A percentile compares a stretch with the other conserved stretches of the same genome.
Conservation (phyloP, 2,113 vertebrate genomes). For the Alectura lathami region DNA sequence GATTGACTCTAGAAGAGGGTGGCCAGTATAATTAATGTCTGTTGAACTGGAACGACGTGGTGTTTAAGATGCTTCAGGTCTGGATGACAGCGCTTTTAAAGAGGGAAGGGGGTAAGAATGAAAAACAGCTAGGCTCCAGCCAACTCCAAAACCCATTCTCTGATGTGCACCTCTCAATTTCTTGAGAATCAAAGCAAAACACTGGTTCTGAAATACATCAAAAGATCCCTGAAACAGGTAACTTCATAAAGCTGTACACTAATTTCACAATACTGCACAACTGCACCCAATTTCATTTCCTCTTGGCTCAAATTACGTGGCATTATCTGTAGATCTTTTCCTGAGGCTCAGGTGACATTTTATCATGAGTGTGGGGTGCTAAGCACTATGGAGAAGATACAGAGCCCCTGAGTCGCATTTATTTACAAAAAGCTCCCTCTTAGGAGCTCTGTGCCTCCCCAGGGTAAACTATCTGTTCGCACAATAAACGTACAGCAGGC, state of each 20-base stretch:
- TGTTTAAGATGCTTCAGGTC: not conserved
- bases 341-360: not conserved
- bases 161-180: not conserved
- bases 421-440: not conserved
- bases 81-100: not conserved
- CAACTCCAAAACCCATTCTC: not conserved
- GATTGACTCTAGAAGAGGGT: not conserved
- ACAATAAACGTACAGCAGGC: not conserved
- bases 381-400: not conserved
- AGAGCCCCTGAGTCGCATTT: not conserved
- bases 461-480: not conserved
- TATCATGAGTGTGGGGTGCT: not conserved
- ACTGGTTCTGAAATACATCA: not conserved
- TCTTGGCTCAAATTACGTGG: not conserved
- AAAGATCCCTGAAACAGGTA: not conserved
- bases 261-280: slow-evolving; percentile 14
- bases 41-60: not conserved
- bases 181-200: not conserved
- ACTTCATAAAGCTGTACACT: not conserved
- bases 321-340: not conserved
- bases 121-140: not conserved
- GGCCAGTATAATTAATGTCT: not conserved
- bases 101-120: not conserved
- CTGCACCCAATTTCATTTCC: not conserved
- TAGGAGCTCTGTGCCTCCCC: not conserved